Base-by-base conservation (phyloP, 2,113 vertebrate genomes). In the Stegostoma tigrinum region DNA sequence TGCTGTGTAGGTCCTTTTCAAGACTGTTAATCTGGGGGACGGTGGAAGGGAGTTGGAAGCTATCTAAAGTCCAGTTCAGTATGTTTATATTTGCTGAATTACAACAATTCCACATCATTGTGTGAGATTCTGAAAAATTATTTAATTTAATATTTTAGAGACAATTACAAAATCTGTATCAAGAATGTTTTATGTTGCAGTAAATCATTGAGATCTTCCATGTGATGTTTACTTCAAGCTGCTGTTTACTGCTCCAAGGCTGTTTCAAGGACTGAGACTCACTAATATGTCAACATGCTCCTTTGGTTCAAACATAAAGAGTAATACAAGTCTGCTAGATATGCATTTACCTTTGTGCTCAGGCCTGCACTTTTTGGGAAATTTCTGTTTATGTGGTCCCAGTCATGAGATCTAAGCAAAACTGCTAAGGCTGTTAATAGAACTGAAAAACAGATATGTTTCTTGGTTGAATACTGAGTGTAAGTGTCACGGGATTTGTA, bases 211-310 rank as follows among this genome's bases (percentile, higher is more conserved):
- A 24, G 52, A 52, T 67, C 61, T 93, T 93, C 34, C 61, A 93
- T 66, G 21, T 83, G 19, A 83, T 45, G 38, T 83, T 83, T 83
- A 45, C 80, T 83, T 42, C 5, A 83, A 6, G 80, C 38, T 83
- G 80, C 21, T n/a, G 38, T 38, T 93, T 61, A 66, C 2, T 38
- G 55, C 15, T n/a, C 30, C 89, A 91, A 48, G n/a, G 89, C 55
- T 64, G 89, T 93, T 67, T 15, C 87, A 90, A 34, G 61, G n/a
- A 66, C n/a, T 93, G 85, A 93, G 61, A 66, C 61, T n/a, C 89
- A 67, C 61, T 64, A n/a, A 90, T 34, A 34, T 90, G 89, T 67
- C 89, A 93, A 93, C 34, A 67, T 67, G n/a, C n/a, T 42, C 34
- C 21, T 66, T 93, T 93, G 66, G 21, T 61, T 55, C 27, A 14